Base-by-base conservation (phyloP, 2,888 invertebrate species). In the Diadegma fenestrale region DNA sequence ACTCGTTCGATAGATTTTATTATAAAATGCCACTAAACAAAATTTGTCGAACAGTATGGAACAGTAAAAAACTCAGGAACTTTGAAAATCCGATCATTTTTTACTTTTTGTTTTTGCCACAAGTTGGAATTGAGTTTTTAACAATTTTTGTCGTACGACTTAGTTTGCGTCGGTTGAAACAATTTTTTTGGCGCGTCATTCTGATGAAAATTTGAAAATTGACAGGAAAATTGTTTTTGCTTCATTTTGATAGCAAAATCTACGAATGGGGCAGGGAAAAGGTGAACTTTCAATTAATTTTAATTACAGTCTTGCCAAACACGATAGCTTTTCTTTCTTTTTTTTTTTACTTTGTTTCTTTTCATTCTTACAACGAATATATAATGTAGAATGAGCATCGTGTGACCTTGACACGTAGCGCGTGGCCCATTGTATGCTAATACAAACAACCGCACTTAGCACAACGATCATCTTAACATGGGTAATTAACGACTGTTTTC, bases 351-450 rank as follows among this genome's bases (percentile, higher is more conserved):
- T 54, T 54, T 77, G 26, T 75, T 75, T n/a, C 33, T 41, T 54
- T 54, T 43, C 26, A 58, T 66, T 77, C 51, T 75, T 76, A 66
- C 77, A 77, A 12, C 78, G 76, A 68, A 78, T 82, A 69, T 51
- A 85, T 54, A 79, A 51, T 79, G 85, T 76, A 72, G 58, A 76
- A 85, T 85, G 82, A 85, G 85, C 85, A 85, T 82, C 85, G 78
- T 71, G 82, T 75, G 79, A 84, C 73, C 48, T 72, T 72, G 75
- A 75, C 78, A 71, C 79, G 71, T 86, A 83, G 83, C 83, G 80
- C 86, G 83, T 83, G 81, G 41, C 82, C 77, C 72, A 85, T 78
- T 83, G 84, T 81, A 84, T 77, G 84, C 79, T 82, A 86, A 87
- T 86, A 54, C 75, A 66, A 69, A 79, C 72, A 51, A 48, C 17